These are phyloP conservation scores for Diprion similis DNA, from an alignment of 1,140 invertebrate species.

Conservation along the genomic window DNA sequence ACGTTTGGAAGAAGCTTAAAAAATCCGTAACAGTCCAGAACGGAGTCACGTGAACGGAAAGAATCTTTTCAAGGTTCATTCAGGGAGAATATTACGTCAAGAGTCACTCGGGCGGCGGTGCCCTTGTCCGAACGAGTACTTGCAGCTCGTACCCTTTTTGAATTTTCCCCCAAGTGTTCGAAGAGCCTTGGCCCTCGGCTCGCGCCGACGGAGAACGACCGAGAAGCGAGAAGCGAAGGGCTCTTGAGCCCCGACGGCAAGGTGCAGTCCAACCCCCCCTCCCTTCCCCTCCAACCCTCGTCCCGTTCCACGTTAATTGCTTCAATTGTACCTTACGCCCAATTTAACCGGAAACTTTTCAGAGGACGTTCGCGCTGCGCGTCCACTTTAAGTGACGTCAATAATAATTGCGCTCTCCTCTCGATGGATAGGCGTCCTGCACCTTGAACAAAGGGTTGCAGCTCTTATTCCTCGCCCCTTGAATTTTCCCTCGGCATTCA, in stretches of 20 bases:
- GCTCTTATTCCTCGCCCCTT: background rate
- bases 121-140: background rate
- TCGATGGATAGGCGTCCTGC: too few species aligned
- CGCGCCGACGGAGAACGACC: background rate
- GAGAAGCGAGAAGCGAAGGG: background rate
- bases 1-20: too few species aligned
- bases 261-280: background rate
- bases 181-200: background rate
- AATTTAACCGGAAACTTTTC: background rate
- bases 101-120: background rate
- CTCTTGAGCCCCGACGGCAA: background rate
- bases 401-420: background rate
- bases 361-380: background rate
- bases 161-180: background rate
- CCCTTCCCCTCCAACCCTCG: background rate
- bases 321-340: background rate
- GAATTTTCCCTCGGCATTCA: too few species aligned
- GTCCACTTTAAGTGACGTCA: background rate
- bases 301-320: background rate
- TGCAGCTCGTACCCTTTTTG: background rate
- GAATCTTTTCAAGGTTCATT: background rate
- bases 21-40: too few species aligned
- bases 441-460: too few species aligned
- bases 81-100: background rate
- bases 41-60: background rate